Evolutionary conservation across 2,113 vertebrate genomes (phyloP).

Genomic region (Hippolais icterina): DNA sequence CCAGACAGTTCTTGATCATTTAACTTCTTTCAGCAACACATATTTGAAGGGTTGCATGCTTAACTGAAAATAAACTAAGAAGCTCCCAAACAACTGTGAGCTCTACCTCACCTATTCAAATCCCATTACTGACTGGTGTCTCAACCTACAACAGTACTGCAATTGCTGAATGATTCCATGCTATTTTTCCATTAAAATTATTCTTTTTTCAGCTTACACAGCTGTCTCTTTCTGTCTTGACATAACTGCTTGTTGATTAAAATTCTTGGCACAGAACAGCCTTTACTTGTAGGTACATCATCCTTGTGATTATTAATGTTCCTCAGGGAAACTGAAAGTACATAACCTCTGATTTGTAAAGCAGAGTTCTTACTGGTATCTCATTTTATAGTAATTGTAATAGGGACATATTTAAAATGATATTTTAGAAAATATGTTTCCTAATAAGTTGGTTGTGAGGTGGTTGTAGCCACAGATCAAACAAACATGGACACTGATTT

Average conservation of each 20-base stretch:
- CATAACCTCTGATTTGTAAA: conserved; percentile 15
- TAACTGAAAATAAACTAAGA: neutral
- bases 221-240: conserved; percentile 25
- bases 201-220: neutral
- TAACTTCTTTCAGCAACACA: neutral
- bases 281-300: neutral
- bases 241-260: conserved; percentile 4
- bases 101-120: neutral
- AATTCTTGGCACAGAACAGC: conserved; percentile 22
- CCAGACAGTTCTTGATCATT: neutral
- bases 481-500: neutral
- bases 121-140: neutral
- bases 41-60: neutral
- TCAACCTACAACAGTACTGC: neutral
- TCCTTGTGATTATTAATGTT: conserved; percentile 14
- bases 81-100: neutral
- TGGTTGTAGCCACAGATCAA: neutral
- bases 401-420: neutral
- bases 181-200: neutral
- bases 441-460: neutral
- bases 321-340: neutral
- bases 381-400: neutral
- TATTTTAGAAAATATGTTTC: neutral
- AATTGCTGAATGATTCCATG: neutral
- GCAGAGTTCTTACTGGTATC: neutral